Evolutionary conservation across 2,797 vertebrate species (phyloP).

Genomic region (Alauda arvensis): DNA sequence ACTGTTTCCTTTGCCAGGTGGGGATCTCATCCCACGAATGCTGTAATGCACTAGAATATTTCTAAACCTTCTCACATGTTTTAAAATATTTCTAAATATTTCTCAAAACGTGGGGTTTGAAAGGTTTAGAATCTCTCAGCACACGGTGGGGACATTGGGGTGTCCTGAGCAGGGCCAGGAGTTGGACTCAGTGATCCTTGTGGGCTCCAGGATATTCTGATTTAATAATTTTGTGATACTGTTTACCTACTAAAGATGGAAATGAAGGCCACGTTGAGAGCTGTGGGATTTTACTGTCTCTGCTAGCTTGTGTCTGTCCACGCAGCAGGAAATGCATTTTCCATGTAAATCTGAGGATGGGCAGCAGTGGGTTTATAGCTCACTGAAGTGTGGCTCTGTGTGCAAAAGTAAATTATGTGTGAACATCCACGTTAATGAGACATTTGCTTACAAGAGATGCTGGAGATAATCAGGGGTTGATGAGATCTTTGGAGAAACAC

Average conservation of each 20-base stretch:
- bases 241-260: background rate
- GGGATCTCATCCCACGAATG: background rate
- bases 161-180: background rate
- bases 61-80: background rate
- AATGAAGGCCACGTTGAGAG: background rate
- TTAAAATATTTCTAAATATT: background rate
- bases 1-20: background rate
- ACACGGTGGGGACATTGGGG: accelerated
- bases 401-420: background rate
- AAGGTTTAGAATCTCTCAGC: background rate
- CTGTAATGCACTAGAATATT: background rate
- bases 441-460: slow-evolving; percentile 19
- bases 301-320: background rate
- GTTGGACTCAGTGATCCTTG: background rate
- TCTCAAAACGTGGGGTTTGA: background rate
- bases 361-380: background rate
- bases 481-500: background rate
- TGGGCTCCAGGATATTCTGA: background rate
- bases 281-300: background rate
- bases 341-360: background rate
- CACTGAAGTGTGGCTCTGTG: background rate
- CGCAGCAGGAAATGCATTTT: background rate
- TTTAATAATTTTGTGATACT: background rate
- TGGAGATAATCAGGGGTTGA: background rate
- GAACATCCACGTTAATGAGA: background rate